These are phyloP conservation scores for Rhabdophis nuchalis DNA, from an alignment of 2,797 vertebrate genomes.

Conservation along the genomic window DNA sequence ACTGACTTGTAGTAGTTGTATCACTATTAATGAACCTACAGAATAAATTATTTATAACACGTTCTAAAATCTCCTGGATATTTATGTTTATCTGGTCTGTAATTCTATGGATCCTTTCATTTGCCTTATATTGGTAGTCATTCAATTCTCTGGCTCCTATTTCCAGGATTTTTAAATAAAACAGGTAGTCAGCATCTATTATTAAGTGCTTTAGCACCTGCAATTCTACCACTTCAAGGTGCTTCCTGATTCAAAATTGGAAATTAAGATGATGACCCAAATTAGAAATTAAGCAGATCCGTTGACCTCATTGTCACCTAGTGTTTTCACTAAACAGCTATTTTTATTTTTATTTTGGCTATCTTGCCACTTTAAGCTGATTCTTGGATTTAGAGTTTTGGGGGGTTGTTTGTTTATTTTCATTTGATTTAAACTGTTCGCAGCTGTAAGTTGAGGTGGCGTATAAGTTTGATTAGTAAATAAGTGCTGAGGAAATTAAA, in stretches of 20 bases:
- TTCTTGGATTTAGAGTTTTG: not conserved
- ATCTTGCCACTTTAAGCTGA: not conserved
- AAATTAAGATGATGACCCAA: not conserved
- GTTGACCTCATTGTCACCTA: not conserved
- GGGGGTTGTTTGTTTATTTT: not conserved
- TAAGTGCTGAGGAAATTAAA: not conserved
- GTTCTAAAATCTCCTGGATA: not conserved
- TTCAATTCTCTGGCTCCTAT: not conserved
- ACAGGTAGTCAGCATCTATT: not conserved
- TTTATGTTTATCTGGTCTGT: not conserved
- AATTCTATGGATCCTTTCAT: not conserved
- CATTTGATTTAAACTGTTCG: not conserved
- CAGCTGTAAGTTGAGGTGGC: not conserved
- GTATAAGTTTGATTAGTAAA: not conserved
- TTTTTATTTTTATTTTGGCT: not conserved
- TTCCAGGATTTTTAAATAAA: not conserved
- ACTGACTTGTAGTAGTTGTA: not conserved
- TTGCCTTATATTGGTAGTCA: not conserved
- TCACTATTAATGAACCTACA: not conserved
- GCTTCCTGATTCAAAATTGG: not conserved
- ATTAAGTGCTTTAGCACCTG: not conserved
- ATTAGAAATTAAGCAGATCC: not conserved
- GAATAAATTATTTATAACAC: not conserved
- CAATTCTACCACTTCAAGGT: not conserved
- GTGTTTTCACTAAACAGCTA: not conserved